Percentiles rank a stretch among this genome's conserved stretches.
These are phyloP conservation scores for Triplophysa yarkandensis DNA, from an alignment of 2,797 vertebrate species.

Conservation along the genomic window DNA sequence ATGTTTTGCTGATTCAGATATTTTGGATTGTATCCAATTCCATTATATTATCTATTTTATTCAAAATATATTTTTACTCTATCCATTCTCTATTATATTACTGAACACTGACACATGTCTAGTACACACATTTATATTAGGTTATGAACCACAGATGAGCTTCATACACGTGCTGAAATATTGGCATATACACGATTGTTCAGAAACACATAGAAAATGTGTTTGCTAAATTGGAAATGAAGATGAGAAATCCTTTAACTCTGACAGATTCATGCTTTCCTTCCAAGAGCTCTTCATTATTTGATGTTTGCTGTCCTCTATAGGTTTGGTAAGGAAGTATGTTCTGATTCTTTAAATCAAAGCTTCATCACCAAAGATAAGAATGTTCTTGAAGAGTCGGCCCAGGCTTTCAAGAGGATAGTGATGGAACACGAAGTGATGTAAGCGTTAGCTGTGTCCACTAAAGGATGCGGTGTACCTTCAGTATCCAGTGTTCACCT, in stretches of 20 bases:
- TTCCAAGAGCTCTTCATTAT: neutral
- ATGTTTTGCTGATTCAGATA: too few species aligned
- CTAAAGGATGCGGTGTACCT: constrained; percentile 67
- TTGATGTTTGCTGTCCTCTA: neutral
- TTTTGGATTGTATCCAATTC: too few species aligned
- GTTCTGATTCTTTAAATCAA: neutral
- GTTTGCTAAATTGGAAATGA: neutral
- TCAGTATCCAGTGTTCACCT: constrained; percentile 39
- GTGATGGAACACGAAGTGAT: constrained; percentile 25
- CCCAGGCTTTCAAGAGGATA: constrained; percentile 13
- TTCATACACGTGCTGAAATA: neutral
- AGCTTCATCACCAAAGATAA: neutral
- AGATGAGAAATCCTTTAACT: neutral
- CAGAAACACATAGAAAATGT: constrained; percentile 9
- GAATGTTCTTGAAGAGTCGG: constrained; percentile 10
- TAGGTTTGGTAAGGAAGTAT: constrained; percentile 8
- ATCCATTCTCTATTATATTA: too few species aligned
- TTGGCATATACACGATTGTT: neutral
- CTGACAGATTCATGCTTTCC: constrained; percentile 4
- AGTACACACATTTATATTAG: neutral
- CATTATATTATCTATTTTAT: too few species aligned
- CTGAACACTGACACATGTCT: too few species aligned
- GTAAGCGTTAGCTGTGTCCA: constrained; percentile 61
- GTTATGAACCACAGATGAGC: constrained; percentile 7
- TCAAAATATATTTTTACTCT: too few species aligned